Evolutionary conservation across 2,888 invertebrate species (phyloP), one percentile per base, ranked within the genome.

Genomic region (Bimastos eiseni): DNA sequence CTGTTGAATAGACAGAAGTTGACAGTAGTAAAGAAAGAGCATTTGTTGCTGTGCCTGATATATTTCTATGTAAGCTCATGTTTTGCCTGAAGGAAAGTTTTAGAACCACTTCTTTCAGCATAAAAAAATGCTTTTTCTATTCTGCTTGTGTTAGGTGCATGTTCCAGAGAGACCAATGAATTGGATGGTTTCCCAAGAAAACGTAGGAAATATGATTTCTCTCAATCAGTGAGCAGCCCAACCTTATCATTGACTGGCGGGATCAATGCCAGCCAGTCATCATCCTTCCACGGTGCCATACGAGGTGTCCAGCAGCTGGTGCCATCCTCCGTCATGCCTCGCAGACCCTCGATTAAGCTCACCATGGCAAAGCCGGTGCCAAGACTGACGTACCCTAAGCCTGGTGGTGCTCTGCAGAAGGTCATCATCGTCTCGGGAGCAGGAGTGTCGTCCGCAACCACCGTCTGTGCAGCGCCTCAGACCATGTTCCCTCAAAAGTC

Each of bases 341-440:
- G 89, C 41, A 49, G 89, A 38, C 49, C 41, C 37, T 41, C 49
- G 30, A 49, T 41, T 19, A 89, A 89, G 89, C 38, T 49, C 30
- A 44, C 49, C 33, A 38, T 89, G 41, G 38, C 44, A 41, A 49
- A 49, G 49, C 89, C 89, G 4, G 89, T 89, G 41, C 37, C 89
- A 41, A 41, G 44, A 41, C 89, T 41, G 36, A 36, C 36, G 6
- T 86, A 86, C 30, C 89, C 89, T 21, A 49, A 44, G 89, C 44
- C n/a, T 37, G 89, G 41, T 33, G 89, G n/a, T 24, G 33, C 89
- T 36, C 33, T 89, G 15, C 49, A 89, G 90, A 88, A 90, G 38
- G 91, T 91, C 34, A 91, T 91, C 38, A 91, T 91, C 4, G 91
- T 91, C 4, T 89, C 91, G 1, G 88, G 91, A 19, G 30, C 91